These are phyloP conservation scores for Sprattus sprattus DNA, from an alignment of 2,113 vertebrate genomes.

Conservation along the genomic window DNA sequence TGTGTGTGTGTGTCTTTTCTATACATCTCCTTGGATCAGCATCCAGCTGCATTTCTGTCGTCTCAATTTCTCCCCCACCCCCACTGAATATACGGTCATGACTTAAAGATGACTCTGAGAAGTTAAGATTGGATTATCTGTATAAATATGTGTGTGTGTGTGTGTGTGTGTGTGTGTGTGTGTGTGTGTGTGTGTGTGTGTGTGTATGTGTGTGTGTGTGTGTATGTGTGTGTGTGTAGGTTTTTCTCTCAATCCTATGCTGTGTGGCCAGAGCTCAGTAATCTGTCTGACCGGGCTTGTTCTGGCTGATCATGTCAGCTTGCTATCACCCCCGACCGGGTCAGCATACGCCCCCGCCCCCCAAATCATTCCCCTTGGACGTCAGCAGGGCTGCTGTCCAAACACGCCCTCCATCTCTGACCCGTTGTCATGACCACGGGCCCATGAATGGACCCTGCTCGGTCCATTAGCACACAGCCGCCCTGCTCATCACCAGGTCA, in stretches of 20 bases:
- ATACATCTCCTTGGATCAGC: not conserved
- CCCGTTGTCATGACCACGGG: not conserved
- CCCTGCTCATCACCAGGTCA: not conserved
- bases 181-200: not conserved
- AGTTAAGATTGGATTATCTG: not conserved
- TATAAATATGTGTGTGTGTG: not conserved
- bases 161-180: not conserved
- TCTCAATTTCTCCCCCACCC: not conserved
- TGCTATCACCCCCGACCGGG: not conserved
- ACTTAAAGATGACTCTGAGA: not conserved
- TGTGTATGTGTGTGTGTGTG: not conserved
- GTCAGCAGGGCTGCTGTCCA: not conserved
- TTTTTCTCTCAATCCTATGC: not conserved
- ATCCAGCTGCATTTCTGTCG: not conserved
- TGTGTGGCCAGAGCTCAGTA: not conserved
- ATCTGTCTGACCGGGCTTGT: not conserved
- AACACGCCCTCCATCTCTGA: not conserved
- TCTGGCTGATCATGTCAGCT: not conserved
- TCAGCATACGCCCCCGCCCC: not conserved
- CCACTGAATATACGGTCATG: not conserved
- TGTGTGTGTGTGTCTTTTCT: too few species aligned
- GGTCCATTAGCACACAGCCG: not conserved
- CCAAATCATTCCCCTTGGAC: not conserved
- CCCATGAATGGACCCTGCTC: not conserved
- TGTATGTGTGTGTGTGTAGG: too few species aligned